These are phyloP conservation scores for Galerucella pusilla DNA, from an alignment of 2,888 invertebrate genomes.

Conservation along the genomic window DNA sequence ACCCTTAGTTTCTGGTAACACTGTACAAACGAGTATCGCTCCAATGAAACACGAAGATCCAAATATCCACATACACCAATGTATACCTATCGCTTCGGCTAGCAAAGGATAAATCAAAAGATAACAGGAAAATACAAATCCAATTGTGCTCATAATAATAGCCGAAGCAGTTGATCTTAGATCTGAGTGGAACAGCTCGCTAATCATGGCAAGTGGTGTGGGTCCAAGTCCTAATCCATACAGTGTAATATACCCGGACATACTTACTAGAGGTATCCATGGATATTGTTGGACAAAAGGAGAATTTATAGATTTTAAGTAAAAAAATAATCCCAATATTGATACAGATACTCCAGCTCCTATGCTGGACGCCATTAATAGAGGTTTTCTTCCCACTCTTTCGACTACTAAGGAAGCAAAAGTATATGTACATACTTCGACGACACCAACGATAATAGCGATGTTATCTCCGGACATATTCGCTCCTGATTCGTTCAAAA, in stretches of 20 bases:
- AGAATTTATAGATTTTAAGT: slow-evolving; percentile 1
- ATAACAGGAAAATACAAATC: not conserved
- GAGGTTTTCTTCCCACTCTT: slow-evolving; percentile 20
- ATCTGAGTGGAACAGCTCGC: slow-evolving; percentile 9
- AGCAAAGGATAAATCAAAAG: slow-evolving; percentile 11
- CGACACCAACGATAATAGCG: slow-evolving; percentile 18
- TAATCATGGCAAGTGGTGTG: not conserved
- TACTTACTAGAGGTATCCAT: not conserved
- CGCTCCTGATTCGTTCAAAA: slow-evolving; percentile 12
- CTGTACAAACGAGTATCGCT: not conserved
- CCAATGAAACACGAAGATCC: slow-evolving; percentile 7
- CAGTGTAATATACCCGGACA: not conserved
- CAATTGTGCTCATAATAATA: not conserved
- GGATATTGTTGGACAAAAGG: not conserved
- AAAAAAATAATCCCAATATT: slow-evolving; percentile 7
- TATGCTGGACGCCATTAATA: not conserved
- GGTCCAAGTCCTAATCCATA: slow-evolving; percentile 12
- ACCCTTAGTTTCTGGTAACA: slow-evolving; percentile 18
- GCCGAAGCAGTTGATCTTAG: slow-evolving; percentile 1
- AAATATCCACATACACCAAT: slow-evolving; percentile 24
- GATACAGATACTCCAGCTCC: not conserved
- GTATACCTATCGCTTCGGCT: slow-evolving; percentile 5
- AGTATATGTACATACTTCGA: not conserved
- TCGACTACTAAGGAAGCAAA: slow-evolving; percentile 18
- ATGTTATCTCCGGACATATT: slow-evolving; percentile 18